Evolutionary conservation across 2,888 invertebrate species (phyloP), one percentile per base, ranked within the genome.

Genomic region (Sceliomorpha sp.): DNA sequence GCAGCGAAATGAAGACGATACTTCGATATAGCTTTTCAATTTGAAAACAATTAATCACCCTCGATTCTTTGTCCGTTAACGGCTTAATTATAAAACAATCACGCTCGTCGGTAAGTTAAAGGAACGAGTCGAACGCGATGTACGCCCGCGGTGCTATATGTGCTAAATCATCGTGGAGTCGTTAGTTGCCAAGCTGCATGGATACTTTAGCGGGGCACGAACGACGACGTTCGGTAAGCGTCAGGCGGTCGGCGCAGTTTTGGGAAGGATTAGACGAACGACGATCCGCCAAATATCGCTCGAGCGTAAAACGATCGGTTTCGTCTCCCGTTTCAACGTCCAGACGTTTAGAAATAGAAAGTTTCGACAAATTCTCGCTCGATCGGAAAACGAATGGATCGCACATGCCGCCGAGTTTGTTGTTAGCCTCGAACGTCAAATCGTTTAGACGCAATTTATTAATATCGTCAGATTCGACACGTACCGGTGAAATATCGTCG

Each of bases 11-110:
- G 77, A 80, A 84, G 83, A 84, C 80, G 79, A 78, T 74, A 75
- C 73, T 63, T 62, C 67, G 75, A 74, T 81, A 83, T 78, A 79
- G 77, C 73, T 85, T 87, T 87, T 86, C 84, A 85, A 88, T 86
- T 84, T 81, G 79, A 78, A 82, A 83, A 84, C 86, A 81, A 88
- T 88, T 85, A 88, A 88, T 88, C 88, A 87, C 79, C 53, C 39
- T n/a, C 59, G 67, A 42, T 47, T 64, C 66, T 71, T 69, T 68
- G 64, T 74, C 77, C 74, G 76, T 76, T 84, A 88, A 88, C 86
- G 83, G 84, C 88, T 87, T 85, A 85, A 87, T 87, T 86, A 83
- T 87, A 85, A 88, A 88, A 88, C 87, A 88, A 88, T 88, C 88
- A 85, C 80, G 84, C 73, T 75, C 70, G 73, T 73, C 70, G 76